Conservation (phyloP, 2,888 invertebrate species). For the Cosmorhoe ocellata region DNA sequence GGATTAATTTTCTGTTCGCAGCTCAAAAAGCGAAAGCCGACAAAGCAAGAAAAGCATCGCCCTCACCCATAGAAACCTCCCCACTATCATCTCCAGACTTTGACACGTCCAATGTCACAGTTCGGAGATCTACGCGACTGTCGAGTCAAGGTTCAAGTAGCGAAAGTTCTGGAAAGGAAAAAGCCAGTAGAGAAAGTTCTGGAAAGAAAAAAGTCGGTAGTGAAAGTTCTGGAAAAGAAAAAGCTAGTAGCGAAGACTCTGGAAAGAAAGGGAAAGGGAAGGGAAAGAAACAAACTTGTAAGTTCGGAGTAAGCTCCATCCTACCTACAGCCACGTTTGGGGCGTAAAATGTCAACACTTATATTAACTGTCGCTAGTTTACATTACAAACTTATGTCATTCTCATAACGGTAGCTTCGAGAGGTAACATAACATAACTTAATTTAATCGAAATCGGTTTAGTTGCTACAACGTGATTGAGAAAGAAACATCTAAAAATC, state of each 20-base stretch:
- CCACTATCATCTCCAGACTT: conserved; percentile 44
- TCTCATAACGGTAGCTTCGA: no score
- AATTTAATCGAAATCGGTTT: no score
- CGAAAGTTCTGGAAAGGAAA: conserved; percentile 5
- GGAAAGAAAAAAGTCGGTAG: conserved; percentile 20
- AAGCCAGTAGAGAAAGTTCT: conserved; percentile 15
- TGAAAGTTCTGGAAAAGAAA: conserved; percentile 30
- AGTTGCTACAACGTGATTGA: no score
- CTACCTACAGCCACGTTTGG: no score
- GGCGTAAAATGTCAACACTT: no score
- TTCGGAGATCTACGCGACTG: conserved; percentile 51
- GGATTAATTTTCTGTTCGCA: conserved; percentile 6
- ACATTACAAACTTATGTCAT: no score
- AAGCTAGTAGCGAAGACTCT: conserved; percentile 16
- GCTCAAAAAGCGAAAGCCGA: conserved; percentile 46
- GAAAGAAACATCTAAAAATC: no score
- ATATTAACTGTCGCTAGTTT: no score
- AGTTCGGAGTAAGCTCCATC: conserved; percentile 2
- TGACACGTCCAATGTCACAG: conserved; percentile 60
- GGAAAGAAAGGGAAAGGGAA: conserved; percentile 21
- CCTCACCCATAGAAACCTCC: conserved; percentile 10
- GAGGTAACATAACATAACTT: no score
- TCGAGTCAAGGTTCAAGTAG: conserved; percentile 49
- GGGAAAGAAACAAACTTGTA: conserved; percentile 41
- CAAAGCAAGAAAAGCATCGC: conserved; percentile 19